phyloP scores from a whole-genome alignment of 2,113 vertebrate genomes.

The Regulus satrapa region DNA sequence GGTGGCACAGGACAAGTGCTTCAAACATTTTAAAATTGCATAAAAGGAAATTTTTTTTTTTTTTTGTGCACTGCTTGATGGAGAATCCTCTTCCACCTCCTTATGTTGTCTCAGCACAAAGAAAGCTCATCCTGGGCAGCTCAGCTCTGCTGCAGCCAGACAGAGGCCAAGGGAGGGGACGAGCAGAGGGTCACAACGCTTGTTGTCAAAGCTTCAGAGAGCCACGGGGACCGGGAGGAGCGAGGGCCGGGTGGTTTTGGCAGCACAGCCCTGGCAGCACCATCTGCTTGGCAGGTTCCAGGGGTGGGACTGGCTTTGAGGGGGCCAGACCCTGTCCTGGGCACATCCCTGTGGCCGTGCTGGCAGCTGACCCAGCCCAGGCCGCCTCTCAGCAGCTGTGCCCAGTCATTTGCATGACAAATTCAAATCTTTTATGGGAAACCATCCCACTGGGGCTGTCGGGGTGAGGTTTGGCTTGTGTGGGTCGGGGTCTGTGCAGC shows the following conservation, averaged over 20 bases:
- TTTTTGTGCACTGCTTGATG: neutral
- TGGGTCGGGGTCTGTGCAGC: neutral
- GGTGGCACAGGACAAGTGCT: neutral
- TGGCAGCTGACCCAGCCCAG: neutral
- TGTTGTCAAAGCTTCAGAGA: neutral
- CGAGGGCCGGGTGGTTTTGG: neutral
- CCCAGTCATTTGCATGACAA: neutral
- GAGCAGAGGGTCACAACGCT: rapidly evolving
- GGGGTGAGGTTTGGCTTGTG: neutral
- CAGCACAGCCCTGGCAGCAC: neutral
- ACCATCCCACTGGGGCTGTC: neutral
- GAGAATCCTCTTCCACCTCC: neutral
- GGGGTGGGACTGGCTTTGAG: rapidly evolving
- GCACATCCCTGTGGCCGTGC: neutral
- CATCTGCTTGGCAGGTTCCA: neutral
- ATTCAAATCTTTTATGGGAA: neutral
- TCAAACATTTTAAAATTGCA: neutral
- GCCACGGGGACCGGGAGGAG: neutral
- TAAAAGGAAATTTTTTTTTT: neutral
- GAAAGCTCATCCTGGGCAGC: rapidly evolving
- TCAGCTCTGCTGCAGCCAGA: neutral
- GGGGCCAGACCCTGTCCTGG: neutral
- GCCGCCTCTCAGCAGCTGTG: neutral
- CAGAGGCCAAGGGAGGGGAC: rapidly evolving
- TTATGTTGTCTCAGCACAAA: rapidly evolving